Conservation (phyloP, 1,140 invertebrate species). For the Caenorhabditis tropicalis region DNA sequence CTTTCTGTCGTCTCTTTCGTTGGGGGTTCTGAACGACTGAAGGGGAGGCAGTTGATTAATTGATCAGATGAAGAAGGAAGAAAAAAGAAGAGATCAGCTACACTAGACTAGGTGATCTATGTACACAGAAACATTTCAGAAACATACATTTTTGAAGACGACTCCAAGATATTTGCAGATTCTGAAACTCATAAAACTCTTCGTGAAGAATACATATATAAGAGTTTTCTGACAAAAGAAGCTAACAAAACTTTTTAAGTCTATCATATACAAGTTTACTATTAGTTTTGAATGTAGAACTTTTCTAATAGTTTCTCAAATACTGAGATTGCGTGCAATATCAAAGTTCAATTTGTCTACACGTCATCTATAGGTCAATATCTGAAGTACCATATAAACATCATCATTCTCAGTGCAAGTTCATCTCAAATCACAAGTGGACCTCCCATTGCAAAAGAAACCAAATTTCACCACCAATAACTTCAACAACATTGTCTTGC, state of each 20-base stretch:
- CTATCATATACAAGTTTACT: no score
- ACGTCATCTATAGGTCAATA: slow-evolving; percentile 6
- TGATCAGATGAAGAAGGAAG: background rate
- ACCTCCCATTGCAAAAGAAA: background rate
- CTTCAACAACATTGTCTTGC: background rate
- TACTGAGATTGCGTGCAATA: no score
- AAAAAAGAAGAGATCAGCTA: background rate
- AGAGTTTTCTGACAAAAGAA: no score
- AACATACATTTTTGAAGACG: background rate
- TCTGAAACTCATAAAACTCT: background rate
- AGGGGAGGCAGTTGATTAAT: background rate
- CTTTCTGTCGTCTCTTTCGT: background rate
- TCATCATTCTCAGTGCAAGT: background rate
- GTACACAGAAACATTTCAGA: background rate
- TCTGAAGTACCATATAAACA: background rate
- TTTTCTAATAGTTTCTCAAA: no score
- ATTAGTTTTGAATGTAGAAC: no score
- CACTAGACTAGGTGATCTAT: slow-evolving; percentile 12
- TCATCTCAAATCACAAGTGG: background rate
- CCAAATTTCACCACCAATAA: background rate
- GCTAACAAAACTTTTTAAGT: no score
- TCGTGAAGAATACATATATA: no score
- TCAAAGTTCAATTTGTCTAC: background rate
- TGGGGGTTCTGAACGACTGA: background rate
- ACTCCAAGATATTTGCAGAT: background rate